phyloP scores from a whole-genome alignment of 2,888 invertebrate species.

The Drosophila emarginata region DNA sequence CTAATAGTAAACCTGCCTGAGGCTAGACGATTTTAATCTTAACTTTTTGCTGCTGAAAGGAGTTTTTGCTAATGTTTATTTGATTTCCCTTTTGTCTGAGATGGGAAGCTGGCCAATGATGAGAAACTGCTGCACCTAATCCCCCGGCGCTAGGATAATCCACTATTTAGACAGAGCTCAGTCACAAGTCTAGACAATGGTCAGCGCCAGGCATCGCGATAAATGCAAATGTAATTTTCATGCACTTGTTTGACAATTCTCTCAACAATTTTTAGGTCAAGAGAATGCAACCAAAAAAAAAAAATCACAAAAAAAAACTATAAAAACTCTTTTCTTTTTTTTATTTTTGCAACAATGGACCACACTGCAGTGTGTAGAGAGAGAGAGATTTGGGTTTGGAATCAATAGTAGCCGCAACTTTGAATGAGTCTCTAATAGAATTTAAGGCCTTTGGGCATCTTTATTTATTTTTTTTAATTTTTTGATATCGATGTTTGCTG shows the following conservation, averaged over 20 bases:
- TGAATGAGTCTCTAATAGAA: conserved; percentile 42
- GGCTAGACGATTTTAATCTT: conserved; percentile 71
- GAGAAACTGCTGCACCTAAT: conserved; percentile 36
- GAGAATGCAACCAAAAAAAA: conserved; percentile 13
- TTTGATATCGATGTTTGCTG: conserved; percentile 23
- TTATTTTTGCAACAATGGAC: conserved; percentile 55
- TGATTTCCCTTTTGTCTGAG: conserved; percentile 67
- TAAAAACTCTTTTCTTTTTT: background rate
- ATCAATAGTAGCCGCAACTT: conserved; percentile 26
- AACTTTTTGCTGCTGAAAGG: conserved; percentile 66
- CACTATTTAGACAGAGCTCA: conserved; percentile 69
- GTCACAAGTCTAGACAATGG: conserved; percentile 76
- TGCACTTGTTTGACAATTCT: conserved; percentile 39
- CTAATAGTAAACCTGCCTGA: conserved; percentile 47
- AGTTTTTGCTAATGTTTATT: conserved; percentile 73
- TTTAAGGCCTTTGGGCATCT: conserved; percentile 56
- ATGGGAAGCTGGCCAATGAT: background rate
- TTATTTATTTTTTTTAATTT: background rate
- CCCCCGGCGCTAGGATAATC: conserved; percentile 77
- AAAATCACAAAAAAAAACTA: background rate
- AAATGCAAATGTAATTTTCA: conserved; percentile 24
- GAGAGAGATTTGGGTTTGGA: background rate
- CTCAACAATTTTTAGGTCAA: conserved; percentile 52
- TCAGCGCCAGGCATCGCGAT: conserved; percentile 62
- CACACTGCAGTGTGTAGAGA: conserved; percentile 22